phyloP scores from a whole-genome alignment of 92 coral and sea anemone genomes.

The Scolanthus callimorphus region DNA sequence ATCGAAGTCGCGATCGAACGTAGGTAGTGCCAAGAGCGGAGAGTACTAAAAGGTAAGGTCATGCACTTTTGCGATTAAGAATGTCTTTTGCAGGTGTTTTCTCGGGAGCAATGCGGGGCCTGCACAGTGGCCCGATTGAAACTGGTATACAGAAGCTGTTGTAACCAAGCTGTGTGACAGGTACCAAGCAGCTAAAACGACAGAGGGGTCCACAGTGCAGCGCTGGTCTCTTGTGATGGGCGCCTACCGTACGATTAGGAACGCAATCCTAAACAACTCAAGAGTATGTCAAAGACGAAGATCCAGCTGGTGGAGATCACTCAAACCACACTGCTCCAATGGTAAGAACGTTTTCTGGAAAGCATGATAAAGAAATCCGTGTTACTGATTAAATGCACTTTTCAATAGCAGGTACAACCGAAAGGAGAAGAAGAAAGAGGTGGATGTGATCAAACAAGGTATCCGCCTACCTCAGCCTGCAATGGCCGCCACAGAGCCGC shows the following conservation, averaged over 20 bases:
- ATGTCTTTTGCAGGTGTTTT: no score
- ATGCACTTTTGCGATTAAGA: no score
- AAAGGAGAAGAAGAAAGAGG: conserved; percentile 32
- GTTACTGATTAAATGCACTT: no score
- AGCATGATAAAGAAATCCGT: no score
- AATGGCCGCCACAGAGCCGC: conserved; percentile 5
- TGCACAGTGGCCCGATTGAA: no score
- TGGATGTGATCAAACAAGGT: conserved; percentile 33
- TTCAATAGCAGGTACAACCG: no score
- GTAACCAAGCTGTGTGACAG: no score
- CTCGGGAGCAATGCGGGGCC: no score
- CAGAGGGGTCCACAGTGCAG: no score
- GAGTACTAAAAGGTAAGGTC: conserved; percentile 28
- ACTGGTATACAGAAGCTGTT: no score
- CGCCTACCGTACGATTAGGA: conserved; percentile 30
- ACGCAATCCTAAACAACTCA: conserved; percentile 7
- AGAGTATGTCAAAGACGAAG: conserved; percentile 27
- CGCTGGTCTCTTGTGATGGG: conserved; percentile 36
- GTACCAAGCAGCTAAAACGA: no score
- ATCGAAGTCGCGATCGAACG: conserved; percentile 12
- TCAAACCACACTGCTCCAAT: conserved; percentile 44
- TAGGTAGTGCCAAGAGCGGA: conserved; percentile 39
- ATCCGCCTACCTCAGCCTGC: conserved; percentile 8
- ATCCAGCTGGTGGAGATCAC: conserved; percentile 63
- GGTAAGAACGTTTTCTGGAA: conserved; percentile 53